Evolutionary conservation across 2,797 vertebrate species (phyloP).

Genomic region (Chromis chromis): DNA sequence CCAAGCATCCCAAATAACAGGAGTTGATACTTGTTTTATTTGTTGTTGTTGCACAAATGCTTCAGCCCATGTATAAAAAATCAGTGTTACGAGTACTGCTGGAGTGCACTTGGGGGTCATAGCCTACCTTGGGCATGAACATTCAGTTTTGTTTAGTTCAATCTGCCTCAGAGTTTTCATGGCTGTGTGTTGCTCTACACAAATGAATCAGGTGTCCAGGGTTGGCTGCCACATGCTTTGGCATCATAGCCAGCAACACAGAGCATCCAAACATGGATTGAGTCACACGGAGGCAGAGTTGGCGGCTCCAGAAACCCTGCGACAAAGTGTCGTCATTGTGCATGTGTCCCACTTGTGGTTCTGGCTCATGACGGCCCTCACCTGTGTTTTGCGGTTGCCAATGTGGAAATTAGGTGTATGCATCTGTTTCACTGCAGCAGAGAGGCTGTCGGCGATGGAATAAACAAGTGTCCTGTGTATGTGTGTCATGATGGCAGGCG

Average conservation of each 20-base stretch:
- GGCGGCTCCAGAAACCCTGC: conserved; percentile 32
- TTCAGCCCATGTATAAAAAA: conserved; percentile 7
- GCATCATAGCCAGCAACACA: conserved; percentile 42
- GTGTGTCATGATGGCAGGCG: conserved; percentile 20
- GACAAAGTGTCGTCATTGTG: conserved; percentile 43
- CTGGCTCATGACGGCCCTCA: conserved; percentile 58
- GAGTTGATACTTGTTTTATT: not conserved
- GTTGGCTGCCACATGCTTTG: conserved; percentile 53
- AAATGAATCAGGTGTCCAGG: conserved; percentile 53
- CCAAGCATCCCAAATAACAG: not conserved
- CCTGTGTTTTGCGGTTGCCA: conserved; percentile 56
- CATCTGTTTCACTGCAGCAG: conserved; percentile 56
- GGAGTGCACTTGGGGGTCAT: conserved; percentile 2
- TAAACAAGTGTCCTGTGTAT: conserved; percentile 30
- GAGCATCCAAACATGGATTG: conserved; percentile 51
- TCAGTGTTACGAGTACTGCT: not conserved
- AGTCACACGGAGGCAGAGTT: conserved; percentile 58
- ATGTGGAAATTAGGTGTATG: conserved; percentile 56
- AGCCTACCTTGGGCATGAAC: conserved; percentile 15
- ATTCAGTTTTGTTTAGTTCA: conserved; percentile 14
- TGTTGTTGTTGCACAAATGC: conserved; percentile 4
- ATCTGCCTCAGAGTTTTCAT: conserved; percentile 27
- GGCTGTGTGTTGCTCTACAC: conserved; percentile 28
- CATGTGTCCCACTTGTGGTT: conserved; percentile 42
- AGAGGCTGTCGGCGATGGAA: conserved; percentile 17